A percentile compares a stretch with the other conserved stretches of the same genome.
Conservation (phyloP, 2,888 invertebrate species). For the Andrena fulva region DNA sequence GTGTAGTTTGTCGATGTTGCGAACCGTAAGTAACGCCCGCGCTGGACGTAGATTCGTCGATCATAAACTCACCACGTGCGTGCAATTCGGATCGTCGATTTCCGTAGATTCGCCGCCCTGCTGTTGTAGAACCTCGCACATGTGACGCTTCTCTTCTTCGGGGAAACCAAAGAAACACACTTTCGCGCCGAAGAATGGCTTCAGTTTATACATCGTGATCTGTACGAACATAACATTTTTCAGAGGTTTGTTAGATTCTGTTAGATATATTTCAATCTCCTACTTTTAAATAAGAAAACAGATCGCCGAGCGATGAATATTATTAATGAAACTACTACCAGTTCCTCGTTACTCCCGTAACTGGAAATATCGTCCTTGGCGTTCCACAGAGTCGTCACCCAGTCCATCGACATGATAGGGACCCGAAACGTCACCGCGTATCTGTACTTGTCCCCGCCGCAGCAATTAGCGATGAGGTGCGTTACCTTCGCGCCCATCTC, state of each 20-base stretch:
- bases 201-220: conserved; percentile 88
- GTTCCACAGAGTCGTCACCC: conserved; percentile 96
- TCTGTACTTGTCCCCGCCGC: conserved; percentile 96
- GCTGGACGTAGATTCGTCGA: conserved; percentile 19
- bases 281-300: conserved; percentile 14
- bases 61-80: conserved; percentile 93
- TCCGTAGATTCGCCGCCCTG: conserved; percentile 91
- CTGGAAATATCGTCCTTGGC: conserved; percentile 90
- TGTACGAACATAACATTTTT: conserved; percentile 56
- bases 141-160: conserved; percentile 95
- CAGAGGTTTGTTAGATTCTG: neutral
- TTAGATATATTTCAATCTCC: neutral
- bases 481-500: conserved; percentile 96
- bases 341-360: conserved; percentile 89
- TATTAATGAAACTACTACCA: conserved; percentile 85
- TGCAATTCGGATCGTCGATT: conserved; percentile 93
- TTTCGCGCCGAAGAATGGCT: conserved; percentile 94
- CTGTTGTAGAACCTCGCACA: conserved; percentile 94
- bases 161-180: conserved; percentile 96
- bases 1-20: neutral
- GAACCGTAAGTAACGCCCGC: neutral
- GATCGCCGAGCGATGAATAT: conserved; percentile 15
- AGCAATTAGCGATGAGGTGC: conserved; percentile 95
- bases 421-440: conserved; percentile 96
- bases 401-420: conserved; percentile 94